Conservation (phyloP, 2,888 invertebrate genomes). For the Zygothrica quintamaculata region DNA sequence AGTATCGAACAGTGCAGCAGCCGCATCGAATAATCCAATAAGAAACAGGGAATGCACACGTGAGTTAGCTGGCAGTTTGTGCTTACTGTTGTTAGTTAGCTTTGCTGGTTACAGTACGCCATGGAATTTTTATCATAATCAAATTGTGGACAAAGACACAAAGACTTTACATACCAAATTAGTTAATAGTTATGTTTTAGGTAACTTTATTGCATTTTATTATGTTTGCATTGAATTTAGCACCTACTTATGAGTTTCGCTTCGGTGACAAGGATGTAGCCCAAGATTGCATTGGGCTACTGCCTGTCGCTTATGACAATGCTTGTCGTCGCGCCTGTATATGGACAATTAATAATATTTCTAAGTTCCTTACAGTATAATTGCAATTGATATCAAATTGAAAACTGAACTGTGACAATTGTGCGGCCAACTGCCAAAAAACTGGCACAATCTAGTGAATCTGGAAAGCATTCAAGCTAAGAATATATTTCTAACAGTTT, state of each 20-base stretch:
- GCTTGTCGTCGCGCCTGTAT: slow-evolving; percentile 64
- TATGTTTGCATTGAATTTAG: slow-evolving; percentile 49
- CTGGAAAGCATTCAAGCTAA: slow-evolving; percentile 32
- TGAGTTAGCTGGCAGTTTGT: slow-evolving; percentile 55
- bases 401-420: slow-evolving; percentile 58
- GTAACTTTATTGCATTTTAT: slow-evolving; percentile 59
- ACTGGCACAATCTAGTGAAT: slow-evolving; percentile 32
- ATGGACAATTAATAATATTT: slow-evolving; percentile 38
- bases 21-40: slow-evolving; percentile 26
- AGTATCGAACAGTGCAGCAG: slow-evolving; percentile 31
- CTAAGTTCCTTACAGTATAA: slow-evolving; percentile 64
- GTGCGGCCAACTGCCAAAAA: slow-evolving; percentile 34
- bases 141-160: slow-evolving; percentile 66
- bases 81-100: slow-evolving; percentile 67
- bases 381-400: slow-evolving; percentile 35
- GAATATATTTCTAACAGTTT: slow-evolving; percentile 11
- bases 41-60: slow-evolving; percentile 33
- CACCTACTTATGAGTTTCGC: slow-evolving; percentile 77
- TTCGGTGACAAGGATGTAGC: slow-evolving; percentile 61
- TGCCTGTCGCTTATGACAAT: slow-evolving; percentile 68
- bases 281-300: slow-evolving; percentile 40
- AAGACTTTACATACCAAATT: slow-evolving; percentile 81
- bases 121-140: slow-evolving; percentile 57
- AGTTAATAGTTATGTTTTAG: slow-evolving; percentile 76
- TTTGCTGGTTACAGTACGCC: slow-evolving; percentile 42